These are phyloP conservation scores for Ciconia boyciana DNA, from an alignment of 2,113 vertebrate genomes.

Conservation along the genomic window DNA sequence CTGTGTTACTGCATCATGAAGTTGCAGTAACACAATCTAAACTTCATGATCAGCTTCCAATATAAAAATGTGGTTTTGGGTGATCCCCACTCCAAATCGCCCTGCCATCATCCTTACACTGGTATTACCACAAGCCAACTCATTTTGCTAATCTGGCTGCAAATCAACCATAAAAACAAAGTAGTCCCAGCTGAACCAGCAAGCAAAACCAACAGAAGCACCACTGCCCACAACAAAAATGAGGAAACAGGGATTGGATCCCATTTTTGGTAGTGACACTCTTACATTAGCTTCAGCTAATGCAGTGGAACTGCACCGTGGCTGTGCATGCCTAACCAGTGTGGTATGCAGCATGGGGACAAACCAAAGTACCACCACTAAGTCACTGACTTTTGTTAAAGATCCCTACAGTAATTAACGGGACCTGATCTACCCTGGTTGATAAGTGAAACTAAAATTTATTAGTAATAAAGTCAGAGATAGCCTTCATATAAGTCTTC, in stretches of 20 bases:
- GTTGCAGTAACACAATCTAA: background rate
- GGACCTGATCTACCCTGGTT: background rate
- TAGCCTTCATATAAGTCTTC: background rate
- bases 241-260: background rate
- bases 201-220: background rate
- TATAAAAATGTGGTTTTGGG: background rate
- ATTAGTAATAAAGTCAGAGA: background rate
- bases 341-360: background rate
- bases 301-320: fast-evolving
- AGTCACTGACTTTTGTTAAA: background rate
- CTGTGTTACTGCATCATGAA: background rate
- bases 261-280: background rate
- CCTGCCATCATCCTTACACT: background rate
- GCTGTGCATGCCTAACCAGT: fast-evolving
- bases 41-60: background rate
- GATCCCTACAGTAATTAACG: background rate
- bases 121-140: background rate
- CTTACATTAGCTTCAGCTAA: background rate
- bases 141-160: background rate
- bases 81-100: background rate
- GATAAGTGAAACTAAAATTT: background rate
- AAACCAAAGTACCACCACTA: background rate
- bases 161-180: background rate
- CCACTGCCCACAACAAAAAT: background rate
- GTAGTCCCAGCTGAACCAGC: background rate